Base-by-base conservation (phyloP, 2,888 invertebrate species). In the Pterostichus niger region DNA sequence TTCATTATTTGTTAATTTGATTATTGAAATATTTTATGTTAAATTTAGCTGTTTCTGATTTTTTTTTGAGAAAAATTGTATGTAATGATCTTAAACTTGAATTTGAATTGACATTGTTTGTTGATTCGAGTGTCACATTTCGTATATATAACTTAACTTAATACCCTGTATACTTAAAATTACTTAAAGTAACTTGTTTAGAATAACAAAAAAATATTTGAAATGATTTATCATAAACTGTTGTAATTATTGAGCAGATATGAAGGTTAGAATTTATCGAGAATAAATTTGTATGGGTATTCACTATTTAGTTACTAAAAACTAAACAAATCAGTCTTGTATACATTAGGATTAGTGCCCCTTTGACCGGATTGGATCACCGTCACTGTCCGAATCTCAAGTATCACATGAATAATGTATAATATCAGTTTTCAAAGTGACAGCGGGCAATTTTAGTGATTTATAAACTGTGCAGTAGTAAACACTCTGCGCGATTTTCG, bases 321-420 rank as follows among this genome's bases (percentile, higher is more conserved):
- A 40, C 44, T 71, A 71, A 71, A 71, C 44, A 40, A 44, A 40
- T 71, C 68, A 71, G 68, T 71, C 68, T 71, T 71, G 40, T 71
- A 10, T 9, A 71, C 44, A 11, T 5, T 59, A 7, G 15, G 52
- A n/a, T 7, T 35, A 33, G 15, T 35, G 44, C 68, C 68, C 75
- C 52, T 52, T 75, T 75, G 49, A 24, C 49, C 52, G 24, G 31
- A 3, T n/a, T 2, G 9, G 10, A 0, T 13, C 78, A 44, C 44
- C 82, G 75, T 59, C 61, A 44, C 61, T 79, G 85, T 84, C 85
- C 84, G 84, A 84, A 83, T 85, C 86, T 86, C 86, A 86, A 86
- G 85, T 83, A 84, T 83, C 84, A 78, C 81, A 78, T 86, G 85
- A 86, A 86, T 86, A 85, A 86, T 86, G 85, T 85, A 86, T 86